Evolutionary conservation across 92 coral and sea anemone species (phyloP), one percentile per base, ranked within the genome.

Genomic region (Heteractis magnifica): DNA sequence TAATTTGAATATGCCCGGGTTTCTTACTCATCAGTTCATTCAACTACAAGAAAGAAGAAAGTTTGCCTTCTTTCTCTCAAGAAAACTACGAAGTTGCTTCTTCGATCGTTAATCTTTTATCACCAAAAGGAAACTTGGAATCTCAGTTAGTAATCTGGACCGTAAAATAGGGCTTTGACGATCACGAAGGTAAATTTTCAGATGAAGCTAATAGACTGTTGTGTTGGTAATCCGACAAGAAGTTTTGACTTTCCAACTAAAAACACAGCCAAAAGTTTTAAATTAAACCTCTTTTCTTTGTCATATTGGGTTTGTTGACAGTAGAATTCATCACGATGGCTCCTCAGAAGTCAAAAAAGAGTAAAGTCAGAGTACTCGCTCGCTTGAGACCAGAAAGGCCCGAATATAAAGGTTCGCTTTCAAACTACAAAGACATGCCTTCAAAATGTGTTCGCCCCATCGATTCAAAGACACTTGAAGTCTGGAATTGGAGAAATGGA

Each of bases 401-500:
- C 2, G 79, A 80, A 6, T 88, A 75, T 53, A 34, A 23, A 41
- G 82, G 77, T 12, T 34, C 72, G 19, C 51, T 49, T 64, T 53
- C 8, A 71, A 51, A 56, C 55, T 62, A 21, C 6, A 34, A 79
- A 13, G 86, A 75, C 23, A 85, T 80, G 56, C 91, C 91, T 15
- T 59, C 87, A 20, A 81, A 82, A 8, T 88, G 91, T 56, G 91
- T 88, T 49, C 79, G 89, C 50, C 89, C 91, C 3, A 77, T 85
- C 4, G 89, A 85, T 65, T 81, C 91, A 0, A 80, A 82, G 18
- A 78, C 91, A 6, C 84, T 88, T 20, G 91, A 88, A 78, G 50
- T 88, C 64, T 88, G 91, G 91, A 88, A 88, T 76, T 88, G 91
- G 52, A 88, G 91, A 77, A 85, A 88, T 80, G 89, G 87, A 50